Percentiles rank a stretch among this genome's conserved stretches.
phyloP scores from a whole-genome alignment of 2,113 vertebrate species.

The Tetraodon nigroviridis region DNA sequence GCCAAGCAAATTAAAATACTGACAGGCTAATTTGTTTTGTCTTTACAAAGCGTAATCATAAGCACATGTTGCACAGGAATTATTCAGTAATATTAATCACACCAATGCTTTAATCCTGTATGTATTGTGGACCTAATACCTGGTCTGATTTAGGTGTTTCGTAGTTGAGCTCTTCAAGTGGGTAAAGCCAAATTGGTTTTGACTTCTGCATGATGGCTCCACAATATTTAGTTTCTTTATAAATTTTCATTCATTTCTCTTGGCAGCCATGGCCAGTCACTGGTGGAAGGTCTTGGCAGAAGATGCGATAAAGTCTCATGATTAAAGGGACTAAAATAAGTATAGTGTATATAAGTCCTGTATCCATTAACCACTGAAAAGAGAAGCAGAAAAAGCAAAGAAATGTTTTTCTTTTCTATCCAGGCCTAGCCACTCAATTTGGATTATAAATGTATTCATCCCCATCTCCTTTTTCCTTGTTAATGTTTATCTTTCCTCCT shows the following conservation, averaged over 20 bases:
- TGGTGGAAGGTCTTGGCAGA: slow-evolving; percentile 74
- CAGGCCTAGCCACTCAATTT: slow-evolving; percentile 41
- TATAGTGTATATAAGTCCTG: slow-evolving; percentile 71
- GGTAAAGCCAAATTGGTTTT: slow-evolving; percentile 57
- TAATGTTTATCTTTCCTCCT: slow-evolving; percentile 26
- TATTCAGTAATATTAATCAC: slow-evolving; percentile 38
- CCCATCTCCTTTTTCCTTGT: slow-evolving; percentile 17
- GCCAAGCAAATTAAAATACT: slow-evolving; percentile 36
- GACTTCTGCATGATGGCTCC: slow-evolving; percentile 60
- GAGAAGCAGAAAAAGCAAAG: slow-evolving; percentile 58
- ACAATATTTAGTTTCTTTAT: slow-evolving; percentile 71
- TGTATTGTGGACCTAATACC: slow-evolving; percentile 47
- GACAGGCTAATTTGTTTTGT: slow-evolving; percentile 45
- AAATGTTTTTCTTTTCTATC: slow-evolving; percentile 57
- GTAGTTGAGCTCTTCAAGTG: slow-evolving; percentile 43
- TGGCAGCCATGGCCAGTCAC: slow-evolving; percentile 62
- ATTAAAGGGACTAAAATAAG: slow-evolving; percentile 78
- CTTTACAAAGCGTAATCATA: slow-evolving; percentile 26
- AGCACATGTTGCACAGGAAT: slow-evolving; percentile 41
- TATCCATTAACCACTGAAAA: slow-evolving; percentile 73
- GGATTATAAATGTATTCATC: slow-evolving; percentile 49
- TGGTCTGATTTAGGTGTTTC: slow-evolving; percentile 58
- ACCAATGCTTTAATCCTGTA: slow-evolving; percentile 16
- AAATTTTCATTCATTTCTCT: slow-evolving; percentile 73
- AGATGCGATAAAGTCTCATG: slow-evolving; percentile 69